Evolutionary conservation across 2,797 vertebrate genomes (phyloP).

Genomic region (Cirrhinus mrigala): DNA sequence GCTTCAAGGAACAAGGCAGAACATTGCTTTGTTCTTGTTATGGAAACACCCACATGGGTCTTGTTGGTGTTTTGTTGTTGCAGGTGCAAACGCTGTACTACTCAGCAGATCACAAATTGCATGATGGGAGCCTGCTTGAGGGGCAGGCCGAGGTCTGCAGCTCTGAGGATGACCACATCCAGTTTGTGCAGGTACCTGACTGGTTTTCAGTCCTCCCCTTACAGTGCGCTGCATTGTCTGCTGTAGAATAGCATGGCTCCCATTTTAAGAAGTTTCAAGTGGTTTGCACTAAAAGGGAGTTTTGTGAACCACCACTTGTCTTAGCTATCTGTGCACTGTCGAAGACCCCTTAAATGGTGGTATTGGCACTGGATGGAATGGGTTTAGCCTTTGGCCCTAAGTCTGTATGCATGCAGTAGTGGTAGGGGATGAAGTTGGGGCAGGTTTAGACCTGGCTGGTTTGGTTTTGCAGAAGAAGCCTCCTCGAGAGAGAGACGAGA

Average conservation of each 20-base stretch:
- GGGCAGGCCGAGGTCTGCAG: slow-evolving; percentile 96
- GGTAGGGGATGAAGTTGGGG: slow-evolving; percentile 58
- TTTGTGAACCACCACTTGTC: neutral
- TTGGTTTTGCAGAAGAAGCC: slow-evolving; percentile 98
- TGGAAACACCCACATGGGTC: slow-evolving; percentile 95
- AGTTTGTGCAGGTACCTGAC: slow-evolving; percentile 97
- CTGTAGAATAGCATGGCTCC: slow-evolving; percentile 31
- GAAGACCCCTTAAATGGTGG: slow-evolving; percentile 3
- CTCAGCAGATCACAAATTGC: slow-evolving; percentile 99
- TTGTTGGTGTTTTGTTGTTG: slow-evolving; percentile 93
- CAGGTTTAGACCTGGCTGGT: slow-evolving; percentile 90
- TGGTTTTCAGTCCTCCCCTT: slow-evolving; percentile 22
- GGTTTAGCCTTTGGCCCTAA: neutral
- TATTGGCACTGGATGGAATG: slow-evolving; percentile 12
- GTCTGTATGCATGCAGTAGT: slow-evolving; percentile 19
- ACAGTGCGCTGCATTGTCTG: slow-evolving; percentile 8
- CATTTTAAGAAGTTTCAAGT: neutral
- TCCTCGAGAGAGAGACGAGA: slow-evolving; percentile 92
- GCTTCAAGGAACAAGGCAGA: slow-evolving; percentile 54
- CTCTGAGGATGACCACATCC: slow-evolving; percentile 98
- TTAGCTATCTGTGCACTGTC: slow-evolving; percentile 7
- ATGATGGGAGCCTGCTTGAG: slow-evolving; percentile 96
- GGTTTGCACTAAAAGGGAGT: slow-evolving; percentile 1
- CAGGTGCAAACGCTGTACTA: slow-evolving; percentile 99
- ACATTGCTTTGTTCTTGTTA: slow-evolving; percentile 71